phyloP scores from a whole-genome alignment of 2,888 invertebrate genomes.

The Drosophila fulvimacula region DNA sequence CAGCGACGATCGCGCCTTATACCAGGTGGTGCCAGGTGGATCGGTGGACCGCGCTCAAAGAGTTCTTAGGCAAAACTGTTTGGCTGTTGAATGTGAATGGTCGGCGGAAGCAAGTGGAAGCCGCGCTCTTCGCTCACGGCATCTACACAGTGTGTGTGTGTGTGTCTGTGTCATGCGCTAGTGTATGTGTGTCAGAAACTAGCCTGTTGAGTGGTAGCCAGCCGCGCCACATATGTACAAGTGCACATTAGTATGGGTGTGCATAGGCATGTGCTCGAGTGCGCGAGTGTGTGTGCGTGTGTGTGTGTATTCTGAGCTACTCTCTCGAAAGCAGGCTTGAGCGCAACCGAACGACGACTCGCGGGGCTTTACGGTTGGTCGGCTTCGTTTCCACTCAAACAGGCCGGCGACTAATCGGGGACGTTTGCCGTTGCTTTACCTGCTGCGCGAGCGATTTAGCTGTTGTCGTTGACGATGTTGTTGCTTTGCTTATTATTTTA shows the following conservation, averaged over 20 bases:
- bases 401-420: conserved; percentile 62
- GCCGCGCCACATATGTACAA: not conserved
- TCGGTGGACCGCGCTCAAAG: conserved; percentile 79
- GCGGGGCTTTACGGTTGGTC: conserved; percentile 70
- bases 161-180: not conserved
- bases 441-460: conserved; percentile 25
- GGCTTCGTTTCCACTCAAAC: conserved; percentile 65
- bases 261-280: not conserved
- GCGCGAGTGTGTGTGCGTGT: conserved; percentile 4
- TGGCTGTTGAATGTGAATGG: conserved; percentile 60
- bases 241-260: not conserved
- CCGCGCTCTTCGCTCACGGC: conserved; percentile 37
- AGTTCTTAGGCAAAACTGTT: conserved; percentile 83
- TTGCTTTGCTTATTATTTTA: conserved; percentile 10
- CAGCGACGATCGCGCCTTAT: conserved; percentile 30
- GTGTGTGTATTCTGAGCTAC: conserved; percentile 43
- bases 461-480: not conserved
- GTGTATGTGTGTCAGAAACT: not conserved
- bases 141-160: not conserved
- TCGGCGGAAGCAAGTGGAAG: conserved; percentile 57
- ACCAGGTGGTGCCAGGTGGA: conserved; percentile 60
- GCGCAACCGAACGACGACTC: conserved; percentile 13
- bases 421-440: conserved; percentile 28
- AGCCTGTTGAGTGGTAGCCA: conserved; percentile 6
- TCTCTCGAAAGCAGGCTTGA: conserved; percentile 61